Base-by-base conservation (phyloP, 2,888 invertebrate genomes). In the Athetis lepigone region DNA sequence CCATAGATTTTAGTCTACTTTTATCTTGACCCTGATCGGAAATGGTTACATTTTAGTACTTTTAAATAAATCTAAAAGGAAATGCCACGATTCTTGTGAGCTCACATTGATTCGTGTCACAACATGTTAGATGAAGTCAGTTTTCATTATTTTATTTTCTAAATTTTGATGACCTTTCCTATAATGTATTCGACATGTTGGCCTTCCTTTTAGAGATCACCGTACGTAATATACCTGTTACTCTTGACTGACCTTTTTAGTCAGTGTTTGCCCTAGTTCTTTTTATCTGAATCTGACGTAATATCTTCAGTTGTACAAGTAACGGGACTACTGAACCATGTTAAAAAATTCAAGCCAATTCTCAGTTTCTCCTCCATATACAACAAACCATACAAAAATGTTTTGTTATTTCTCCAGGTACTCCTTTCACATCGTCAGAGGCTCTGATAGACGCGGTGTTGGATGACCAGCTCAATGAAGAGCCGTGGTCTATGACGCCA, bases 361-460 rank as follows among this genome's bases (percentile, higher is more conserved):
- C n/a, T n/a, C n/a, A n/a, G n/a, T n/a, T n/a, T n/a, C 3, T 33
- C 13, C 13, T 3, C 29, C 11, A 33, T 11, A 11, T 13, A 9
- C 33, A 11, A 33, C 33, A 3, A 33, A 33, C 11, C 11, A 33
- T 13, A 13, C 13, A 13, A 33, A 33, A 33, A 33, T 33, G 4
- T 33, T 33, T 33, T 13, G n/a, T n/a, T 29, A n/a, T 0, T 36
- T 8, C 75, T 83, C 88, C 94, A 79, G 97, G 97, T 0, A 83
- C 93, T 45, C 96, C 96, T 0, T 98, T 96, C 87, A 91, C 93
- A 13, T 96, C 96, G n/a, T 95, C 97, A 0, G 97, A 97, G 81
- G 96, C 97, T 23, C 90, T 98, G 6, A 96, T 98, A 45, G 96
- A 97, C 85, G 97, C 97, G 7, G 96, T 97, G 4, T 90, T 98